Evolutionary conservation across 2,797 vertebrate species (phyloP), one percentile per base, ranked within the genome.

Genomic region (Sebastolobus alascanus): DNA sequence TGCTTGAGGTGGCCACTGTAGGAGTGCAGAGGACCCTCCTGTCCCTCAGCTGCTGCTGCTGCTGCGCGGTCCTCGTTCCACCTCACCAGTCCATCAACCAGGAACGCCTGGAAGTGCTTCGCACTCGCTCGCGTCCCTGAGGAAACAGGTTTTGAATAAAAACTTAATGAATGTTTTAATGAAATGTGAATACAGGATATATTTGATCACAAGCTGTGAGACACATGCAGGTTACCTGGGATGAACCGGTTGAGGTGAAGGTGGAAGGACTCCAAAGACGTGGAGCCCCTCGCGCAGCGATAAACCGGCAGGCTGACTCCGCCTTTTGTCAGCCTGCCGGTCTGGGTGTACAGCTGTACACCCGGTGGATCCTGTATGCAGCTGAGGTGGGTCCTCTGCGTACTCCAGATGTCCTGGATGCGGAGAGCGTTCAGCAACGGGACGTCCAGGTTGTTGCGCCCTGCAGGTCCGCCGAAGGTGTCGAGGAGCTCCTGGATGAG

Each of bases 291-390:
- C 11, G 20, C 46, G 12, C 66, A 68, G 66, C 46, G 29, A n/a
- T 67, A 50, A 6, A 66, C 38, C 2, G 64, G 38, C 64, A 66
- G 64, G 64, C 22, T 66, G 8, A 66, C 38, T 22, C 40, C 1
- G 40, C 14, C 40, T 12, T 43, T 43, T 13, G 12, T 43, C 40
- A 43, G 13, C 2, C 13, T 43, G 40, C 40, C 14, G 14, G 40
- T 43, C 65, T 63, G 7, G 8, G 72, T 74, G 22, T 74, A 64
- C 9, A 74, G 43, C 43, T 55, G 72, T 33, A 64, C 31, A 0
- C 71, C 59, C 6, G 43, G 71, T 4, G 59, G 71, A 40, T 73
- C 71, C 70, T 73, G 38, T 1, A 73, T 61, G 38, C 58, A 73
- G 58, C 59, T 35, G 58, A 63, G 71, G 33, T 55, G 72, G 29